Base-by-base conservation (phyloP, 2,797 vertebrate species). In the Danio choprae region DNA sequence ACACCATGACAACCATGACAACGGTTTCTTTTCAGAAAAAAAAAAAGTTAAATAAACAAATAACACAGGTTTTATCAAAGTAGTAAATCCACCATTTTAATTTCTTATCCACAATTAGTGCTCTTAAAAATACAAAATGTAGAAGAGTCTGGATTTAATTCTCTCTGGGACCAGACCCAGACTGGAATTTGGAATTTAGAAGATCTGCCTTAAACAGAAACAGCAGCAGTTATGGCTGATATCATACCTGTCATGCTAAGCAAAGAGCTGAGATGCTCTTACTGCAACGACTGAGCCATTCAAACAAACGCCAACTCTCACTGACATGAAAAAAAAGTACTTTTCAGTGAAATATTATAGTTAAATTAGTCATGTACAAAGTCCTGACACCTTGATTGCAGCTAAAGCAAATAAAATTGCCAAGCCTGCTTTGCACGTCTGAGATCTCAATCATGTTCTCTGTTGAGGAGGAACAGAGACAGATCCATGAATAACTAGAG, bases 381-480 rank as follows among this genome's bases (percentile, higher is more conserved):
- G 70, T 58, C 18, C 41, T 72, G 56, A 60, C 56, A 46, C 55
- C 43, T 74, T 74, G 71, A 60, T 29, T 74, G 29, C 56, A 48
- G 71, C 9, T 29, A 38, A 80, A 74, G n/a, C 38, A 69, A 72
- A 74, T 67, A 79, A 79, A 74, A 62, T 55, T 18, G 40, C 56
- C 20, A 74, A 77, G 20, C 22, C 9, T 16, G 15, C 40, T 59
- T 60, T 79, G 71, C 29, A 65, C 38, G 63, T 65, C 38, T 46
- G 20, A 50, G 56, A 74, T 74, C 56, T 60, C 71, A 41, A 74
- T 74, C 56, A 46, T 48, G 56, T 48, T 60, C 43, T 74, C 43
- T 48, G 44, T 36, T 16, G 22, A 74, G 43, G 43, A 74, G 22
- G 43, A 74, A 74, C 41, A 18, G 15, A 74, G 70, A 72, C 40